Evolutionary conservation across 2,113 vertebrate genomes (phyloP).

Genomic region (Sarotherodon lohbergeri): DNA sequence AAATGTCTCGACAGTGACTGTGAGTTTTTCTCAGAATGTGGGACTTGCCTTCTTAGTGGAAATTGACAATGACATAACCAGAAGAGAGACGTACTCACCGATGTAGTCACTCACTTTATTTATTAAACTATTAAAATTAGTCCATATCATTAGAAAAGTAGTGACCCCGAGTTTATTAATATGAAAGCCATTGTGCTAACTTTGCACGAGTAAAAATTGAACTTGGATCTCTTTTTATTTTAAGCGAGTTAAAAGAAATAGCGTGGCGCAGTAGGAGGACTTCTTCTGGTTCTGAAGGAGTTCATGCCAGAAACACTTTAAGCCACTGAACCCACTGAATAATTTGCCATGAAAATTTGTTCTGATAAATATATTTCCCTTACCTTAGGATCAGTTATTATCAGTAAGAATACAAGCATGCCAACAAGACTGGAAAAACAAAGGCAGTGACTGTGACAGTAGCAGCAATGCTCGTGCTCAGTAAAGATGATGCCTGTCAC

Average conservation of each 20-base stretch:
- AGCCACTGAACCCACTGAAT: neutral
- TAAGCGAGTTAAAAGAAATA: neutral
- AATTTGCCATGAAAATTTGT: neutral
- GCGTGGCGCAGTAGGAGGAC: neutral
- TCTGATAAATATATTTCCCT: neutral
- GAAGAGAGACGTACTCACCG: neutral
- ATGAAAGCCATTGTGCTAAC: neutral
- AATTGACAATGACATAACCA: neutral
- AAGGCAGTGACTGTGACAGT: neutral
- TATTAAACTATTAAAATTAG: neutral
- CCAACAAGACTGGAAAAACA: neutral
- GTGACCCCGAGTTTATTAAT: neutral
- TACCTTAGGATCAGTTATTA: neutral
- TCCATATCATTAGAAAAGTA: neutral
- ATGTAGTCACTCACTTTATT: neutral
- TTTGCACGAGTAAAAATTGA: neutral
- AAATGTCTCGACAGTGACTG: neutral
- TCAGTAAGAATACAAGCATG: neutral
- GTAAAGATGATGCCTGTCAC: neutral
- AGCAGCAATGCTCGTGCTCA: neutral
- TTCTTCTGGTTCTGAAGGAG: neutral
- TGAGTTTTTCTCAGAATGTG: neutral
- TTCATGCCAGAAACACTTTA: neutral
- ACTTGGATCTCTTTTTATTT: neutral
- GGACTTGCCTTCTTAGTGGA: neutral